These are phyloP conservation scores for Meiosimyza platycephala DNA, from an alignment of 2,888 invertebrate species.

Conservation along the genomic window DNA sequence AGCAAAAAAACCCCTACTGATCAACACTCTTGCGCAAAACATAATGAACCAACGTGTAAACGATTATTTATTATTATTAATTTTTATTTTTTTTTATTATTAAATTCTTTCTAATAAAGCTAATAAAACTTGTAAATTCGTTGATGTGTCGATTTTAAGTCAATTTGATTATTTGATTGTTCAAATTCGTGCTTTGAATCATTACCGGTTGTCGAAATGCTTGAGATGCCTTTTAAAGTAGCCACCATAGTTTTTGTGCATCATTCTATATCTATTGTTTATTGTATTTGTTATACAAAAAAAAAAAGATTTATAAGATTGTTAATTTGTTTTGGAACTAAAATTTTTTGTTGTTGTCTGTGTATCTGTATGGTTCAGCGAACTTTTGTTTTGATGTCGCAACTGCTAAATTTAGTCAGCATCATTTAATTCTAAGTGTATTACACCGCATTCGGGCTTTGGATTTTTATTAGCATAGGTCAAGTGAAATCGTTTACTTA, in stretches of 20 bases:
- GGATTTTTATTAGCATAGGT: constrained; percentile 25
- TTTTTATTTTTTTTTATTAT: neutral
- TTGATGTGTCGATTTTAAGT: constrained; percentile 11
- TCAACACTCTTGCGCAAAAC: no score
- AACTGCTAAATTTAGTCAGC: constrained; percentile 25
- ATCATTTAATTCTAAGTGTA: no score
- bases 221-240: neutral
- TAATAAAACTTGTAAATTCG: neutral
- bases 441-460: no score
- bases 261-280: no score
- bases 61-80: neutral
- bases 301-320: no score
- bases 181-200: constrained; percentile 4
- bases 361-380: constrained; percentile 24
- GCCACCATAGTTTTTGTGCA: neutral
- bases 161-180: neutral
- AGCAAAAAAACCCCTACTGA: no score
- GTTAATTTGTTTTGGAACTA: no score
- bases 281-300: neutral
- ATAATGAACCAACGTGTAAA: neutral
- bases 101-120: constrained; percentile 5
- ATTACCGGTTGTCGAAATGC: neutral
- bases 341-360: neutral
- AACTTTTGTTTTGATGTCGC: constrained; percentile 29
- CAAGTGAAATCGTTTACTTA: constrained; percentile 12